Evolutionary conservation across 2,888 invertebrate species (phyloP).

Genomic region (Cephus sareptanus): DNA sequence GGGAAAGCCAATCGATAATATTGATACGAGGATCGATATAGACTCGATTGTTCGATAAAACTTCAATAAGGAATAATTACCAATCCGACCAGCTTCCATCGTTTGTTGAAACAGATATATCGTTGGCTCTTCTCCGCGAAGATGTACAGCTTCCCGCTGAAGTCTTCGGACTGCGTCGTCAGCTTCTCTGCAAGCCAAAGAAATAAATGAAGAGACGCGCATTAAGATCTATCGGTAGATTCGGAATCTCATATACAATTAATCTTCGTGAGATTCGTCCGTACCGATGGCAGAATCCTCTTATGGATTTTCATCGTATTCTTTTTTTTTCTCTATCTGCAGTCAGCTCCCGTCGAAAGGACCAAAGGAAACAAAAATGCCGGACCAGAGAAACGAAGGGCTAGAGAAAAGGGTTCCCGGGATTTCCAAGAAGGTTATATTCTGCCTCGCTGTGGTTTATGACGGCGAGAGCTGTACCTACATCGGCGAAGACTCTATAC

Average conservation of each 20-base stretch:
- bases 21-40: neutral
- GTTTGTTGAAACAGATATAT: constrained; percentile 81
- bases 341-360: neutral
- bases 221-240: constrained; percentile 10
- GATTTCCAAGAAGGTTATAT: constrained; percentile 51
- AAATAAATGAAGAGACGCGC: constrained; percentile 15
- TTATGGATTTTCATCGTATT: neutral
- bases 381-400: neutral
- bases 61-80: constrained; percentile 61
- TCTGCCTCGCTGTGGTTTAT: constrained; percentile 50
- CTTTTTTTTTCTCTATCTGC: neutral
- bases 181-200: constrained; percentile 74
- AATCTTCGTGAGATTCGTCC: neutral
- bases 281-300: neutral
- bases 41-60: neutral
- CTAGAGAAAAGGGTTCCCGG: neutral
- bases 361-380: neutral
- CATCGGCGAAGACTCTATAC: constrained; percentile 37
- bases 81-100: constrained; percentile 79
- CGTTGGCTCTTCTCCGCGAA: constrained; percentile 78
- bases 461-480: constrained; percentile 51
- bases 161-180: constrained; percentile 74
- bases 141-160: constrained; percentile 72
- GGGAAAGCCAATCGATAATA: neutral
- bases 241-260: neutral